Evolutionary conservation across 2,113 vertebrate genomes (phyloP).

Genomic region (Fulmarus glacialis): DNA sequence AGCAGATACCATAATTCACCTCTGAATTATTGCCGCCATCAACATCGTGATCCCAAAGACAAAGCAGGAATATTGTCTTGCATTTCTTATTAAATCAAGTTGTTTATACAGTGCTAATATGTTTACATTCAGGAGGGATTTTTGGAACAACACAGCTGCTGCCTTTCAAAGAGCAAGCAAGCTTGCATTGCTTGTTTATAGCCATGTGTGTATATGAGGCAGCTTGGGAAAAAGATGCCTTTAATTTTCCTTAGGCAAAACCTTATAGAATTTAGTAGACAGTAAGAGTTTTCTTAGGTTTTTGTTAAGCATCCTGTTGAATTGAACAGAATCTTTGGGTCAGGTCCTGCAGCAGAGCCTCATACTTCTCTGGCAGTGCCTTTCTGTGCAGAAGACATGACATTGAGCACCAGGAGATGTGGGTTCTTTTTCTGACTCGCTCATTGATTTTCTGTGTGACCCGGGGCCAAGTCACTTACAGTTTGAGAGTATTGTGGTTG

Average conservation of each 20-base stretch:
- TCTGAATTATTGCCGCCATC: slow-evolving; percentile 49
- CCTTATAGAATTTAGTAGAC: background rate
- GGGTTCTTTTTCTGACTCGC: background rate
- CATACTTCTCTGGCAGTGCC: background rate
- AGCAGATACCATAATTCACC: slow-evolving; percentile 46
- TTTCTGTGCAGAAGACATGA: background rate
- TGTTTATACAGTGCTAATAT: slow-evolving; percentile 63
- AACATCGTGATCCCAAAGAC: slow-evolving; percentile 19
- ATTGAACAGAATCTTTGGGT: background rate
- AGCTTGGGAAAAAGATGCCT: slow-evolving; percentile 19
- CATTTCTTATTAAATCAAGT: slow-evolving; percentile 55
- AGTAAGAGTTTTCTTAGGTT: background rate
- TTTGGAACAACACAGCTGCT: slow-evolving; percentile 65
- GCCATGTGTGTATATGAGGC: background rate
- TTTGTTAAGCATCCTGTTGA: background rate
- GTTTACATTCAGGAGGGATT: slow-evolving; percentile 57
- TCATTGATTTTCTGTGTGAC: slow-evolving; percentile 31
- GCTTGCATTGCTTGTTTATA: slow-evolving; percentile 8
- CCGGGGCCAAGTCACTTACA: background rate
- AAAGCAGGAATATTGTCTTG: slow-evolving; percentile 41
- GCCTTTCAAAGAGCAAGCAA: slow-evolving; percentile 47
- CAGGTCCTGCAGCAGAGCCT: background rate
- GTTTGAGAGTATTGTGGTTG: background rate
- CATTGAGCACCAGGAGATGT: background rate
- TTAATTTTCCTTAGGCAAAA: slow-evolving; percentile 48